These are phyloP conservation scores for Umimayanthus kanabou DNA, from an alignment of 92 coral and sea anemone species.

Conservation along the genomic window DNA sequence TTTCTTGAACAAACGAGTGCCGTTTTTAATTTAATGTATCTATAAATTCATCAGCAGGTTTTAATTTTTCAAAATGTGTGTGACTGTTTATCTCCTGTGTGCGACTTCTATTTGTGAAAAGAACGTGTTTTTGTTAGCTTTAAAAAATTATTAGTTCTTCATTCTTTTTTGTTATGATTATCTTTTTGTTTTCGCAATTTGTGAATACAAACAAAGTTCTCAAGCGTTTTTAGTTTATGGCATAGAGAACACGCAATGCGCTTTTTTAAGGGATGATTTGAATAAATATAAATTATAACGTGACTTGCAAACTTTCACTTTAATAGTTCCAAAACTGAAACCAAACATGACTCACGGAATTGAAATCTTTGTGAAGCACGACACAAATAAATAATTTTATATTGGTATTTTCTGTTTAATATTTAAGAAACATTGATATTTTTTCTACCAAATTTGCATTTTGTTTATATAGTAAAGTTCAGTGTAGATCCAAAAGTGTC, in stretches of 20 bases:
- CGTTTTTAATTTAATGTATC: background rate
- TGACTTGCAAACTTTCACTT: background rate
- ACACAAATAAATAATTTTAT: background rate
- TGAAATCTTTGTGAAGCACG: background rate
- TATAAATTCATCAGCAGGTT: background rate
- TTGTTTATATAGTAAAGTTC: background rate
- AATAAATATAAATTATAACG: background rate
- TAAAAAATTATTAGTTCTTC: background rate
- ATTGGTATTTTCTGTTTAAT: too few relatives aligned
- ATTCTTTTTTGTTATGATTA: background rate
- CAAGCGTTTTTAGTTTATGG: background rate
- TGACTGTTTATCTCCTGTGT: background rate
- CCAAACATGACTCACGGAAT: background rate
- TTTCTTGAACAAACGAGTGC: constrained; percentile 12
- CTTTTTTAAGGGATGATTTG: background rate
- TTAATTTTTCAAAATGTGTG: background rate
- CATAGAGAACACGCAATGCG: background rate
- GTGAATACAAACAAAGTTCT: background rate
- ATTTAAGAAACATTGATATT: background rate
- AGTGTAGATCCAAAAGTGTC: background rate
- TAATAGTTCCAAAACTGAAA: background rate
- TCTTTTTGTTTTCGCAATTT: background rate
- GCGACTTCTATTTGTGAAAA: background rate
- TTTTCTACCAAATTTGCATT: background rate
- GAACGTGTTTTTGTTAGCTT: background rate